Percentiles rank a stretch among this genome's conserved stretches.
These are phyloP conservation scores for Ranitomeya variabilis DNA, from an alignment of 2,113 vertebrate genomes.

Conservation along the genomic window DNA sequence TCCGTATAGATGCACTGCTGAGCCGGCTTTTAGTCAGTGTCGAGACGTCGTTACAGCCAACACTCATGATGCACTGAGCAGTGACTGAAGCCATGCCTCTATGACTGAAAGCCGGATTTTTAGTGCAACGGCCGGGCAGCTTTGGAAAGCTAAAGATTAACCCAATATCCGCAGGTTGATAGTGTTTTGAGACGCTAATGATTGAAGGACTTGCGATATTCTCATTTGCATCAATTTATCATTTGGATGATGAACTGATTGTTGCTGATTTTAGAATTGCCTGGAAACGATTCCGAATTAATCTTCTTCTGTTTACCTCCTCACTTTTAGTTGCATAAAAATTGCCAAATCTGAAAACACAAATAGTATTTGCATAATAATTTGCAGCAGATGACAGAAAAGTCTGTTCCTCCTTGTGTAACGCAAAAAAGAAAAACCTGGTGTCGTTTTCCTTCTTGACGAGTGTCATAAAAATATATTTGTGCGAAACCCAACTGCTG, in stretches of 20 bases:
- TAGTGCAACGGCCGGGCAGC: too few species aligned
- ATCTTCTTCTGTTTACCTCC: not conserved
- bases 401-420: not conserved
- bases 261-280: not conserved
- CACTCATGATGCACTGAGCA: too few species aligned
- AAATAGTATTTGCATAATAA: conserved; percentile 52
- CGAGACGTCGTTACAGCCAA: too few species aligned
- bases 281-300: conserved; percentile 2
- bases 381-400: conserved; percentile 19
- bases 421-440: conserved; percentile 11
- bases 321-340: conserved; percentile 2
- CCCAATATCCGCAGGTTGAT: too few species aligned
- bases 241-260: not conserved
- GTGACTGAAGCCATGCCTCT: too few species aligned
- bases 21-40: too few species aligned
- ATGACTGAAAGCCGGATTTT: too few species aligned
- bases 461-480: not conserved
- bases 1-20: too few species aligned
- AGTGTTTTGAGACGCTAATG: too few species aligned
- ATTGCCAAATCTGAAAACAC: conserved; percentile 9
- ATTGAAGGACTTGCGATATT: not conserved
- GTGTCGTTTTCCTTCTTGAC: not conserved
- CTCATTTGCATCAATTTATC: not conserved
- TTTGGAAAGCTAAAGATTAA: too few species aligned
- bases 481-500: not conserved